These are phyloP conservation scores for Parazoanthus darwini DNA, from an alignment of 92 coral and sea anemone species.

Conservation along the genomic window DNA sequence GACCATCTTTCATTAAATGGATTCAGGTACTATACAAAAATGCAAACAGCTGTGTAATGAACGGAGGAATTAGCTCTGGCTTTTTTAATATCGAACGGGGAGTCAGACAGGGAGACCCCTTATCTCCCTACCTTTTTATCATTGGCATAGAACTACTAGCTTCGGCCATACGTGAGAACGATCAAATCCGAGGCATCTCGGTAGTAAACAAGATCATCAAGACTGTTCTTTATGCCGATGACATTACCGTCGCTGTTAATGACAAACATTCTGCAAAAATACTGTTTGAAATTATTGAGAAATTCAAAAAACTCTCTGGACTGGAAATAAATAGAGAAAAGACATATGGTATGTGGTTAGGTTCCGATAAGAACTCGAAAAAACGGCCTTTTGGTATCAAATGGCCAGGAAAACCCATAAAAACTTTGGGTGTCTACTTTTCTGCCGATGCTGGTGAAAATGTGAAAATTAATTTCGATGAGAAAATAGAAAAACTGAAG, in stretches of 20 bases:
- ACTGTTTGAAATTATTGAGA: background rate
- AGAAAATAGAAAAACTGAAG: conserved; percentile 5
- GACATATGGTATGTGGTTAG: background rate
- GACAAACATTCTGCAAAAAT: background rate
- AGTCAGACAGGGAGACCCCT: conserved; percentile 37
- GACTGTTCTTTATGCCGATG: conserved; percentile 2
- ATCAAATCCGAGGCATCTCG: conserved; percentile 6
- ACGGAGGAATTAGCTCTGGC: conserved; percentile 31
- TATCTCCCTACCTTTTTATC: conserved; percentile 3
- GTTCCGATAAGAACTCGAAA: conserved; percentile 8
- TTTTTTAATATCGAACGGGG: conserved; percentile 34
- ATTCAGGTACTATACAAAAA: conserved; percentile 35
- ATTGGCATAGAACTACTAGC: conserved; percentile 14
- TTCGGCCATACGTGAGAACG: conserved; percentile 1
- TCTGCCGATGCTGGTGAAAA: background rate
- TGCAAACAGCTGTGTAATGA: conserved; percentile 34
- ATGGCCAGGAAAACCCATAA: background rate
- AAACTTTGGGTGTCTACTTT: conserved; percentile 2
- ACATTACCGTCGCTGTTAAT: background rate
- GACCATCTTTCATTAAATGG: conserved; percentile 43
- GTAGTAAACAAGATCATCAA: background rate
- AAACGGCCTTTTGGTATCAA: background rate
- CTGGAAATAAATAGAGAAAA: no score
- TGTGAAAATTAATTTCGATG: background rate
- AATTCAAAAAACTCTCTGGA: background rate